Evolutionary conservation across 2,888 invertebrate species (phyloP), one percentile per base, ranked within the genome.

Genomic region (Hartigia nigra): DNA sequence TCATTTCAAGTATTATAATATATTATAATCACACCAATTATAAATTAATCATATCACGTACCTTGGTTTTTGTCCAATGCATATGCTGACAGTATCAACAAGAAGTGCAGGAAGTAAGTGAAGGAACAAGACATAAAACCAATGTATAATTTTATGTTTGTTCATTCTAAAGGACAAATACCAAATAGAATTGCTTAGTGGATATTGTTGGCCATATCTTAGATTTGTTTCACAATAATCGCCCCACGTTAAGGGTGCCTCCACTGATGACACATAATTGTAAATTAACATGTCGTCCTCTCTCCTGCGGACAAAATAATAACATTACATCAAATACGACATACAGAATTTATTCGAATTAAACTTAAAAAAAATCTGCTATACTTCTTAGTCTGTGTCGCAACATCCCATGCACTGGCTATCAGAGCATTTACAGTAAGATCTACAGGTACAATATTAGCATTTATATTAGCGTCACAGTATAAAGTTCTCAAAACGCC

Each of bases 241-340:
- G 0, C 93, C 93, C 98, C 98, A 99, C 0, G 95, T 95, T 72
- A 98, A 92, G 1, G 95, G 95, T 88, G 97, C 97, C 81, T 96
- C 94, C 1, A 93, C 93, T 0, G 97, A 96, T 1, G 98, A 96
- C 2, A 97, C 96, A 90, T 95, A 97, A 92, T 98, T 98, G 92
- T 96, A 98, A 74, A 98, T 95, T 0, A 95, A 93, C 88, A 93
- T 89, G 87, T 92, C 89, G 85, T 92, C 89, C 84, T 90, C 85
- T 83, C 88, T 85, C 78, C 89, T 89, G 76, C 3, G 70, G n/a
- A n/a, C 3, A 70, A 75, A 78, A 75, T n/a, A 31, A 74, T 3
- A 72, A 14, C 1, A 31, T 23, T 55, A 34, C 72, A 9, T 70
- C 31, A 31, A 35, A 69, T 5, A 31, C 9, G 35, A 79, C 31